A percentile compares a stretch with the other conserved stretches of the same genome.
Evolutionary conservation across 2,797 vertebrate species (phyloP).

Genomic region (Lithobates sylvaticus): DNA sequence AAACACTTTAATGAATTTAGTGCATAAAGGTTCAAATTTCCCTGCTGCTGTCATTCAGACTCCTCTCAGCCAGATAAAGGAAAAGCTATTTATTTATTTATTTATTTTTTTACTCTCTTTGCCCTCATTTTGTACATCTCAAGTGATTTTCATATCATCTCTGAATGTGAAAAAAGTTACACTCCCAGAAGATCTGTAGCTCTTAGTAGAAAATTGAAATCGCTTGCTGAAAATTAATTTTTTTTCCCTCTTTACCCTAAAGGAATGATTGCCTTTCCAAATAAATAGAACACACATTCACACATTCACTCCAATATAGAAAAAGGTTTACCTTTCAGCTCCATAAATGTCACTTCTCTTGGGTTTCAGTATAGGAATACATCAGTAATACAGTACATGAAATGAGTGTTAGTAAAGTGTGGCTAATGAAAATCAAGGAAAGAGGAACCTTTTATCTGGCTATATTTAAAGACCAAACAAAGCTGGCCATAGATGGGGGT

Average conservation of each 20-base stretch:
- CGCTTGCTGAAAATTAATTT: conserved; percentile 26
- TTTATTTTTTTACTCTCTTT: not conserved
- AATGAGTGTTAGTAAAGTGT: too few relatives aligned
- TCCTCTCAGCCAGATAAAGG: not conserved
- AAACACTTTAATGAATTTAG: too few relatives aligned
- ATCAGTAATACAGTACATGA: not conserved
- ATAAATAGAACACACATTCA: not conserved
- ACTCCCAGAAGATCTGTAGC: conserved; percentile 32
- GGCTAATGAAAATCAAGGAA: too few relatives aligned
- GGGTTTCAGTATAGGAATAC: not conserved
- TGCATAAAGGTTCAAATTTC: too few relatives aligned
- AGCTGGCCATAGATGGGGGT: too few relatives aligned
- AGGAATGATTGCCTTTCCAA: conserved; percentile 8
- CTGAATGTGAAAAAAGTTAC: not conserved
- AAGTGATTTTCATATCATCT: conserved; percentile 10
- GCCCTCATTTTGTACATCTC: conserved; percentile 43
- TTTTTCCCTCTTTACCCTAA: conserved; percentile 8
- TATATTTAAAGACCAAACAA: too few relatives aligned
- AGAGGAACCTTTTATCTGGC: too few relatives aligned
- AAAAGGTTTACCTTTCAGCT: not conserved
- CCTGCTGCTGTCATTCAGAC: too few relatives aligned
- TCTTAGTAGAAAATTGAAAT: conserved; percentile 33
- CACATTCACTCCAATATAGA: not conserved
- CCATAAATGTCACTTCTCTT: not conserved
- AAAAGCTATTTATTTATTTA: not conserved